phyloP scores from a whole-genome alignment of 2,797 vertebrate species.

The Paramormyrops hopkinsi region DNA sequence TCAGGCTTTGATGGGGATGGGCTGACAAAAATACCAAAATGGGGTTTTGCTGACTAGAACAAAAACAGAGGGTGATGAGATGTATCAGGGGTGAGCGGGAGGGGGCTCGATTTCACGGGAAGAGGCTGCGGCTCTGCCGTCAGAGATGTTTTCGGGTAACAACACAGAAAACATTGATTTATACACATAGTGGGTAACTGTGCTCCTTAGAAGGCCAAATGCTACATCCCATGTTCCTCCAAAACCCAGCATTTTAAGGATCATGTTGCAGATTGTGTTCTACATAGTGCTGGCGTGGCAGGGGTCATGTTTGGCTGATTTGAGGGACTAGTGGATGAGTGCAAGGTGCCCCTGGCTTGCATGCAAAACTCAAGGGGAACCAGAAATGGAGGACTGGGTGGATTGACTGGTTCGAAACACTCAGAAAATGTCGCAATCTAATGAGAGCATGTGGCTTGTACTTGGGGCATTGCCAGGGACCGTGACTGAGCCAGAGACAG shows the following conservation, averaged over 20 bases:
- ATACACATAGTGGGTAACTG: not conserved
- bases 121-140: not conserved
- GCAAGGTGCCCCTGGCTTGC: not conserved
- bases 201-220: not conserved
- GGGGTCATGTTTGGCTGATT: not conserved
- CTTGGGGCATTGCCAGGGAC: constrained; percentile 24
- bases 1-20: not conserved
- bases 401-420: not conserved
- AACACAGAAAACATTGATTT: not conserved
- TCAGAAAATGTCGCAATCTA: not conserved
- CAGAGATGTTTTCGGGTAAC: not conserved
- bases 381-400: not conserved
- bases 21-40: not conserved
- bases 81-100: not conserved
- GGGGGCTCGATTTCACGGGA: not conserved
- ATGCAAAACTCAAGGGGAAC: not conserved
- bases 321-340: not conserved
- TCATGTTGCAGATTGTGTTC: not conserved
- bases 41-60: not conserved
- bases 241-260: not conserved
- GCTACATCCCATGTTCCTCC: not conserved
- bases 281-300: not conserved
- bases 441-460: constrained; percentile 28
- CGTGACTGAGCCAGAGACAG: constrained; percentile 25
- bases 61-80: not conserved